Evolutionary conservation across 2,113 vertebrate species (phyloP), one percentile per base, ranked within the genome.

Genomic region (Callaeas wilsoni): DNA sequence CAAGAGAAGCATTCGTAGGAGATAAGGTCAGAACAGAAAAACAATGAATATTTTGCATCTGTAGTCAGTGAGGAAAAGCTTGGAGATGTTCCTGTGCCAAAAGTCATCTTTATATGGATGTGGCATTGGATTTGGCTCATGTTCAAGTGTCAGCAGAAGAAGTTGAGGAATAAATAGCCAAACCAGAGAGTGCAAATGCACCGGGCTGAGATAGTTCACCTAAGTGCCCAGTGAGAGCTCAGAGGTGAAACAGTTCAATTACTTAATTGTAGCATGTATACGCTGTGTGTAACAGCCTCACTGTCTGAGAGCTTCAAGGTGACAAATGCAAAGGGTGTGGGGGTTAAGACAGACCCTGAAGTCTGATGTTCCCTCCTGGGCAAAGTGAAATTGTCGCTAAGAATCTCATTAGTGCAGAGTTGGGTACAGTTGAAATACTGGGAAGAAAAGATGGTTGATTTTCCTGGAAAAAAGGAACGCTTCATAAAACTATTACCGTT

Each of bases 11-110:
- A 44, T 73, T 92, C 3, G 0, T 29, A 71, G 83, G 60, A 93
- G 94, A 59, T 94, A 95, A 89, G 76, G 83, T 93, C 93, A 96
- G 93, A 93, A 78, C 76, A 89, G 60, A 89, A 93, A 74, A 86
- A 92, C 80, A 93, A 93, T 53, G 42, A 86, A 70, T 92, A 65
- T 92, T 97, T 90, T 81, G 56, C 39, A 70, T 84, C 86, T 92
- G 64, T 35, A 84, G 89, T 67, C 86, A 87, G 89, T 20, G 39
- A 93, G 41, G 39, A 83, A 93, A 90, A 95, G 92, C 76, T 93
- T 56, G 46, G 73, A 87, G 80, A 65, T 1, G 10, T 17, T 90
- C 30, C 55, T 52, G 68, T 55, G 93, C 95, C 95, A 90, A 64
- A 86, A 92, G 17, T 30, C 64, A 78, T 81, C 95, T 95, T 67